Base-by-base conservation (phyloP, 2,113 vertebrate genomes). In the Serilophus lunatus region DNA sequence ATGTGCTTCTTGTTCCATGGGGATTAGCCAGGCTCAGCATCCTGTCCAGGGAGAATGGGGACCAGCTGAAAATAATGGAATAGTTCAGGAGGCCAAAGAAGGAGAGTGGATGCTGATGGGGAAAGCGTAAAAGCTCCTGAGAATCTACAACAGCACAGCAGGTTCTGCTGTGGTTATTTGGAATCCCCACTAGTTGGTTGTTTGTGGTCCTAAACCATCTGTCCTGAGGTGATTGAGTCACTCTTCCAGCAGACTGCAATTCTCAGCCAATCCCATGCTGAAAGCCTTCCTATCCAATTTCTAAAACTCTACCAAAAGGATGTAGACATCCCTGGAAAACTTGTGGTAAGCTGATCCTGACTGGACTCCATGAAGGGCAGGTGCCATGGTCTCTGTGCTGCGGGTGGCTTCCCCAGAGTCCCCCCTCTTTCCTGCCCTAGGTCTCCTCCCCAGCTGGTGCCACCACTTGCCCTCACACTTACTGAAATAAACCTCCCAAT, bases 401-500 rank as follows among this genome's bases (percentile, higher is more conserved):
- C n/a, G n/a, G 7, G 20, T 40, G 44, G 18, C 40, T 57, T 63
- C 24, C 59, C 59, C 0, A 0, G 6, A 20, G 64, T 86, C 42
- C 64, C 51, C 44, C 4, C 25, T 56, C 42, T 70, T 10, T 51
- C 11, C 85, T 10, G 0, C 70, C 45, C 42, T 17, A 18, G 18
- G 31, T 93, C 68, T 68, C 36, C 40, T 74, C 54, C 60, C 38
- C 28, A 49, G 54, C 79, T 10, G 5, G n/a, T 82, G 69, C 68
- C 64, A 28, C 75, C 20, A 2, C 49, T 91, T 94, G 82, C 80
- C 83, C 86, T 94, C 88, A 86, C 16, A 1, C 84, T 93, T 82
- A 68, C 57, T 29, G 82, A 95, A 93, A 92, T 88, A 86, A 95
- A 95, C 76, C 77, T 95, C 82, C 79, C 92, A n/a, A 78, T 93